Conservation (phyloP, 2,113 vertebrate genomes). For the Amphilophus citrinellus region DNA sequence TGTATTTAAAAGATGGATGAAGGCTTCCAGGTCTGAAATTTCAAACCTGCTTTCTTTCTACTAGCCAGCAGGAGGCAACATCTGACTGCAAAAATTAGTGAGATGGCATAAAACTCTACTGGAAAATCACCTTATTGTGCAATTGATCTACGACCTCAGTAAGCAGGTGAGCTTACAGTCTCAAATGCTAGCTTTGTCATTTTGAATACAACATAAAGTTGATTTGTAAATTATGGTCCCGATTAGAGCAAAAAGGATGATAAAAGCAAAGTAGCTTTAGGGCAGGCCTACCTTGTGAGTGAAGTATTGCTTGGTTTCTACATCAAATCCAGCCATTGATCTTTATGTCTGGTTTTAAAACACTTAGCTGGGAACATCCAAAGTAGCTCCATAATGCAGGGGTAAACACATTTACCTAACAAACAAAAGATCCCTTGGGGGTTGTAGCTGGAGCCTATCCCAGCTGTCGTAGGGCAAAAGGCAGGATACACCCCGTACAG, state of each 20-base stretch:
- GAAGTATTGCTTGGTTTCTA: neutral
- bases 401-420: too few relatives aligned
- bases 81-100: neutral
- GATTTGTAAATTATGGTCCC: neutral
- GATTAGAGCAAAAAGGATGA: too few relatives aligned
- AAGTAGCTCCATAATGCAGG: too few relatives aligned
- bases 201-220: neutral
- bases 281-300: too few relatives aligned
- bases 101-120: neutral
- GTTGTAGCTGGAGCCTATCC: too few relatives aligned
- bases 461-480: too few relatives aligned
- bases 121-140: neutral
- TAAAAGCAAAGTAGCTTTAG: neutral
- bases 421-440: too few relatives aligned
- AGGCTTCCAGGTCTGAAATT: neutral
- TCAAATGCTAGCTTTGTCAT: too few relatives aligned
- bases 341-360: neutral
- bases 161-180: neutral
- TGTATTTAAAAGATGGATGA: neutral
- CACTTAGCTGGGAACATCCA: too few relatives aligned
- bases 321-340: neutral
- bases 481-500: too few relatives aligned
- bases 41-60: neutral
- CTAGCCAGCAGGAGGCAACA: neutral
- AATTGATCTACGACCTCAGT: neutral